A percentile compares a stretch with the other conserved stretches of the same genome.
Evolutionary conservation across 2,113 vertebrate genomes (phyloP).

Genomic region (Alectura lathami): DNA sequence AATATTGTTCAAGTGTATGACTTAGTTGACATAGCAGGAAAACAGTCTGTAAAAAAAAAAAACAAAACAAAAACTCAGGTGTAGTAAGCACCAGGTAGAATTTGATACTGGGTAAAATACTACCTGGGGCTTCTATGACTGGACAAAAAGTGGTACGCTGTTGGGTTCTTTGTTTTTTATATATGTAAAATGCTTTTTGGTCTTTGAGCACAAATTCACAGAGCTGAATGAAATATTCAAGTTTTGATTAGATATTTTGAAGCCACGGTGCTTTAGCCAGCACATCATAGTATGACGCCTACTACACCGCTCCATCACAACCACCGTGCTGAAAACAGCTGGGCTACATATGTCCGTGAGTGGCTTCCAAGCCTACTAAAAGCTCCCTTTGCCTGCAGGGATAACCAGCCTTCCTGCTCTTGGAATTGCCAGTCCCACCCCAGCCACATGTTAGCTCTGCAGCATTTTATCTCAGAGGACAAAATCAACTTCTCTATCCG

Average conservation of each 20-base stretch:
- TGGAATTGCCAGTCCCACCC: not conserved
- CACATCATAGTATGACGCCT: not conserved
- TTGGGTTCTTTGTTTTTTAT: not conserved
- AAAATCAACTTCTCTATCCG: not conserved
- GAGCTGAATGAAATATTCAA: not conserved
- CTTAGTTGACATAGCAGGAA: not conserved
- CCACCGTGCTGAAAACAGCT: slow-evolving; percentile 54
- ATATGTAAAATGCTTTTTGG: not conserved
- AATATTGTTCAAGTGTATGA: not conserved
- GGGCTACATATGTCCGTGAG: slow-evolving; percentile 33
- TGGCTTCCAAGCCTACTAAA: slow-evolving; percentile 38
- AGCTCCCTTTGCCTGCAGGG: slow-evolving; percentile 30
- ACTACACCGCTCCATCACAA: not conserved
- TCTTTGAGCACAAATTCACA: not conserved
- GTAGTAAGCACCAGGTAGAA: not conserved
- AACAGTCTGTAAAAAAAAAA: not conserved
- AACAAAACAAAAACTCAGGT: not conserved
- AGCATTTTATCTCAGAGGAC: not conserved
- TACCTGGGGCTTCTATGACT: not conserved
- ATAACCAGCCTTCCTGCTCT: not conserved
- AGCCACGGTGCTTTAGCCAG: not conserved
- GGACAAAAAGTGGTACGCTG: not conserved
- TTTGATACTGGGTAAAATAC: not conserved
- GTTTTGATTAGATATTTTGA: not conserved
- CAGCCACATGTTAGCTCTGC: not conserved